Evolutionary conservation across 2,797 vertebrate species (phyloP).

Genomic region (Anguilla obscura): DNA sequence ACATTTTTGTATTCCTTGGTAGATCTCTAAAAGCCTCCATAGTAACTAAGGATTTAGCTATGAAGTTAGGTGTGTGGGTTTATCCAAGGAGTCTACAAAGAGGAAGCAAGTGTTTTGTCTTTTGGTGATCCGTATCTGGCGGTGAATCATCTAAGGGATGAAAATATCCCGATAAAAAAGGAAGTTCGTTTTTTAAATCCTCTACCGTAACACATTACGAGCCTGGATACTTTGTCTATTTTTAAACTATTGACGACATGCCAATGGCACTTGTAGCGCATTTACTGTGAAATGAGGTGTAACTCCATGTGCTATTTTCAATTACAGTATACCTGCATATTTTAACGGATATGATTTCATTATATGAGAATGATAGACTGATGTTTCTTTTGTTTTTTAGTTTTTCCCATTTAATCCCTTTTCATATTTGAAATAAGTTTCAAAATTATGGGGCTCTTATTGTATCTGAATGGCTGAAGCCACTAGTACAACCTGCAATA

Average conservation of each 20-base stretch:
- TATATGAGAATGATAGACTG: not conserved
- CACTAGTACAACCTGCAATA: not conserved
- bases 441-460: not conserved
- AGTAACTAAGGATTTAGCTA: not conserved
- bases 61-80: not conserved
- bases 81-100: not conserved
- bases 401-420: not conserved
- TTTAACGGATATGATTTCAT: too few relatives aligned
- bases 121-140: slow-evolving; percentile 62
- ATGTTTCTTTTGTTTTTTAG: too few relatives aligned
- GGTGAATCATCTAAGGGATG: slow-evolving; percentile 53
- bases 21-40: not conserved
- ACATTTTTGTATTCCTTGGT: not conserved
- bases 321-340: too few relatives aligned
- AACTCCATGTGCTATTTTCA: not conserved
- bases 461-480: not conserved
- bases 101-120: slow-evolving; percentile 65
- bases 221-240: slow-evolving; percentile 31
- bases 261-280: not conserved
- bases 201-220: slow-evolving; percentile 63
- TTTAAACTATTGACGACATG: not conserved
- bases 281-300: not conserved
- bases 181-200: slow-evolving; percentile 59
- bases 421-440: not conserved
- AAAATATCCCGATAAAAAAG: slow-evolving; percentile 54